Evolutionary conservation across 2,113 vertebrate species (phyloP), one percentile per base, ranked within the genome.

Genomic region (Nibea albiflora): DNA sequence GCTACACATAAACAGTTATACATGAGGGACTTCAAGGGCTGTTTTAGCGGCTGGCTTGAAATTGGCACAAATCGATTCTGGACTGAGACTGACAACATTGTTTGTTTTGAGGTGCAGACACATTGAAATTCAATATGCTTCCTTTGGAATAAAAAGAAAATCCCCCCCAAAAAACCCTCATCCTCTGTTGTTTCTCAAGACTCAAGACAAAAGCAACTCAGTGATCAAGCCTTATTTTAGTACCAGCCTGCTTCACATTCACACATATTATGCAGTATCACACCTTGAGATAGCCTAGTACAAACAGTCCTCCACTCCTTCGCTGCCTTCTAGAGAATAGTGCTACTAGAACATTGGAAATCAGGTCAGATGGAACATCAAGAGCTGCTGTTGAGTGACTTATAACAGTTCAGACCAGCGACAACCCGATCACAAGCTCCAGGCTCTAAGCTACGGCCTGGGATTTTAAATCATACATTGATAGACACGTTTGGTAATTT

Each of bases 251-350:
- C 69, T 75, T 83, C 79, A 83, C 53, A 80, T 70, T 90, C 83
- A 83, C 81, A 90, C 80, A 77, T 88, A n/a, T 83, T 56, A 79
- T 81, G 79, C 47, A 73, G 68, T 82, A 81, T 90, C 84, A 79
- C 85, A 73, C 84, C 82, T 85, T 73, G 61, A 65, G 64, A 67
- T 35, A 58, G 50, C 57, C 63, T 50, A 78, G 85, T 85, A 92
- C 87, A 89, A 87, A 86, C 63, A 81, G 85, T 85, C 58, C 79
- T 78, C 73, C 42, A 12, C 67, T 63, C 53, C 10, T 68, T 76
- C 39, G 22, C 44, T 80, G 49, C 63, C 72, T 78, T 42, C 47
- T 58, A 49, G 44, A 52, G 31, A 61, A 63, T 14, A 49, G 58
- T 44, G 64, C n/a, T 44, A 68, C 58, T 28, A 46, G 14, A 47